Percentiles rank a stretch among this genome's conserved stretches.
phyloP scores from a whole-genome alignment of 2,797 vertebrate species.

The Chloroceryle inda region DNA sequence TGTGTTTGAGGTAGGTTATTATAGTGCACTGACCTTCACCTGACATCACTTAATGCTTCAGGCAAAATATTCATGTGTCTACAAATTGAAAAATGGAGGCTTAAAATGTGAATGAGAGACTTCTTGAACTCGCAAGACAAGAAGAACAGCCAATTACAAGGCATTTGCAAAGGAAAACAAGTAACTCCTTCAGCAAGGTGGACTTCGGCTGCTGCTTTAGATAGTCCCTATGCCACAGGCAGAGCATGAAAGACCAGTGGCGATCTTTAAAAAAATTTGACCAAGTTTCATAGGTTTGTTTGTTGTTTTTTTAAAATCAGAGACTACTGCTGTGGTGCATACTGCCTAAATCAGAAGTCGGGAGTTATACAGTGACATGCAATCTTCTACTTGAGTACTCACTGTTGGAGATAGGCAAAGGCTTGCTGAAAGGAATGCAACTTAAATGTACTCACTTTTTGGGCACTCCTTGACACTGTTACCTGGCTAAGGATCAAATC shows the following conservation, averaged over 20 bases:
- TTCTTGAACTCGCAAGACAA: neutral
- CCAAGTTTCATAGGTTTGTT: neutral
- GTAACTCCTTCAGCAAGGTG: neutral
- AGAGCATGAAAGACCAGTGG: neutral
- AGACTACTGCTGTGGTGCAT: neutral
- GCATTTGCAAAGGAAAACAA: neutral
- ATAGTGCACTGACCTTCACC: constrained; percentile 28
- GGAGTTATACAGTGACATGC: neutral
- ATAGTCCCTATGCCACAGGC: neutral
- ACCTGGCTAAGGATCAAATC: neutral
- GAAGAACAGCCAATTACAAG: neutral
- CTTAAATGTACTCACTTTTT: neutral
- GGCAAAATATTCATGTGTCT: neutral
- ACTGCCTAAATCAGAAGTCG: neutral
- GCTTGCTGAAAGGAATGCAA: constrained; percentile 23
- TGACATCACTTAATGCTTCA: neutral
- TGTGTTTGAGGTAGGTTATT: neutral
- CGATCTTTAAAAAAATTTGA: neutral
- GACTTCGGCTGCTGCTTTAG: neutral
- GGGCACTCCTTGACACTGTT: neutral
- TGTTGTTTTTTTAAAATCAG: fast-evolving
- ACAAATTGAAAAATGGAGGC: neutral
- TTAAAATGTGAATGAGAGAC: neutral
- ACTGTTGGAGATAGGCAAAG: neutral
- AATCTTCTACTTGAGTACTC: neutral